Evolutionary conservation across 2,797 vertebrate genomes (phyloP).

Genomic region (Arctocebus calabarensis): DNA sequence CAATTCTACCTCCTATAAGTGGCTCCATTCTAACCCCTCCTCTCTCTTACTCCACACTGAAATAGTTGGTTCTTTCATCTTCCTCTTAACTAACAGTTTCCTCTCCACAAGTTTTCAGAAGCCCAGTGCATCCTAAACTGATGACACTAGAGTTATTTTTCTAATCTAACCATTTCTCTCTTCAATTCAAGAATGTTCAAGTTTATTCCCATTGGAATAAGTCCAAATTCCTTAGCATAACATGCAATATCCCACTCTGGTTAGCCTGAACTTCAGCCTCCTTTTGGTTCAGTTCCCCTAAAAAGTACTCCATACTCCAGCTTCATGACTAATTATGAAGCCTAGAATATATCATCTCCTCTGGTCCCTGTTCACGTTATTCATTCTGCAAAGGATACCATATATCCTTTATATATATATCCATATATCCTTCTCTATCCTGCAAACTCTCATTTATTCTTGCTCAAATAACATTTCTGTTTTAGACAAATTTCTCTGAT

Average conservation of each 20-base stretch:
- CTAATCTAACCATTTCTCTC: constrained; percentile 19
- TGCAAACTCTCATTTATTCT: not conserved
- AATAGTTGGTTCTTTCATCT: not conserved
- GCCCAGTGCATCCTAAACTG: not conserved
- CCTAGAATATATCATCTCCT: not conserved
- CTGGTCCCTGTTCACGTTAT: not conserved
- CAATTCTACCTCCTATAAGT: not conserved
- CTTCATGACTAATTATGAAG: not conserved
- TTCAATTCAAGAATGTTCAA: constrained; percentile 40
- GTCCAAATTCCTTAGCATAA: constrained; percentile 29
- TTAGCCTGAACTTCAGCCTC: constrained; percentile 8
- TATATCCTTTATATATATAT: too few species aligned
- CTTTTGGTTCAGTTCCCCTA: not conserved
- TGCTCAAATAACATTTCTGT: not conserved
- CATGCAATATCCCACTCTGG: not conserved
- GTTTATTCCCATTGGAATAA: constrained; percentile 42
- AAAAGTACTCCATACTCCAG: not conserved
- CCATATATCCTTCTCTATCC: not conserved
- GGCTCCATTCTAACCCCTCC: not conserved
- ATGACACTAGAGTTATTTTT: not conserved
- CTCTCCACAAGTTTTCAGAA: not conserved
- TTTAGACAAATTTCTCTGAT: not conserved
- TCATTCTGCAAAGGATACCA: constrained; percentile 18
- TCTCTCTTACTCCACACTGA: not conserved
- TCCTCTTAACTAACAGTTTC: constrained; percentile 34